These are phyloP conservation scores for Tenodera sinensis DNA, from an alignment of 2,888 invertebrate species.

Conservation along the genomic window DNA sequence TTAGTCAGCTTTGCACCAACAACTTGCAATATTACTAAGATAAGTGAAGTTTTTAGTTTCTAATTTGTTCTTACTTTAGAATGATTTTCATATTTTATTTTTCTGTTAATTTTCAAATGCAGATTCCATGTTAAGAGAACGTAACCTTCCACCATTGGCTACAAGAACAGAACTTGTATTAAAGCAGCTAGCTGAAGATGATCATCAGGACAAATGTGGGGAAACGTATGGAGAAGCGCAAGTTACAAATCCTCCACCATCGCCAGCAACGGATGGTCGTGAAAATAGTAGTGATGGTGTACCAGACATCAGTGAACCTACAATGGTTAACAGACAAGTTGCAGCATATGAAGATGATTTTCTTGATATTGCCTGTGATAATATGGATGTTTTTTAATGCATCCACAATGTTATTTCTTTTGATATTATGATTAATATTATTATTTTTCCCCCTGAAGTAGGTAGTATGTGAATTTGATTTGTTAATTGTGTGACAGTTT, in stretches of 20 bases:
- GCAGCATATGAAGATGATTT: conserved; percentile 53
- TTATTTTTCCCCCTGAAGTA: not conserved
- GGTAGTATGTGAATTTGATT: not conserved
- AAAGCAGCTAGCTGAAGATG: conserved; percentile 43
- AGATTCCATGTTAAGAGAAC: conserved; percentile 35
- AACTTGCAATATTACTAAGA: no score
- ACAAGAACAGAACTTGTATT: conserved; percentile 58
- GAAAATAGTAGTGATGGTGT: conserved; percentile 58
- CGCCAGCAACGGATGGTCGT: conserved; percentile 69
- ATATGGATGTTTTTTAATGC: conserved; percentile 66
- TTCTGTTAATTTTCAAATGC: not conserved
- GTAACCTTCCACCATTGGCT: conserved; percentile 58
- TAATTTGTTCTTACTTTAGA: no score
- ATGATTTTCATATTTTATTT: not conserved
- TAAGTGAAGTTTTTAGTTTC: no score
- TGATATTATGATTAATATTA: no score
- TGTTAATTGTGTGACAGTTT: not conserved
- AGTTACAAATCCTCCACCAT: conserved; percentile 73
- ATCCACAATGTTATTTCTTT: not conserved
- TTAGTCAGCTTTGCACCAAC: no score
- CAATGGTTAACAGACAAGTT: not conserved
- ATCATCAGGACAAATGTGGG: conserved; percentile 45
- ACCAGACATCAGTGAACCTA: not conserved
- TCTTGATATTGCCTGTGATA: conserved; percentile 66
- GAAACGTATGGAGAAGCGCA: conserved; percentile 47